Evolutionary conservation across 2,113 vertebrate genomes (phyloP).

Genomic region (Proteles cristata): DNA sequence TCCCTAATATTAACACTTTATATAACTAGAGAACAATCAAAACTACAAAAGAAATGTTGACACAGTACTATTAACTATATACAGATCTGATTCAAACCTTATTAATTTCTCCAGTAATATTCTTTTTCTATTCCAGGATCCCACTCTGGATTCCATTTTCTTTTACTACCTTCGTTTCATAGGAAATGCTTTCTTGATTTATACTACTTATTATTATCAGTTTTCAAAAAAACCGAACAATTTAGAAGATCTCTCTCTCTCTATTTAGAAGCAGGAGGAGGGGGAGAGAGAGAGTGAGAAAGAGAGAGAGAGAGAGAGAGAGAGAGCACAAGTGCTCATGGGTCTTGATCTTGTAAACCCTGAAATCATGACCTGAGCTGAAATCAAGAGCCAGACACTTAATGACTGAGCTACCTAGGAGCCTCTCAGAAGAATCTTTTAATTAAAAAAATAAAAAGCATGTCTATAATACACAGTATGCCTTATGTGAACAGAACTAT

Average conservation of each 20-base stretch:
- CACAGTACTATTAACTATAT: not conserved
- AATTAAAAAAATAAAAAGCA: not conserved
- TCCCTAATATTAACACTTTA: not conserved
- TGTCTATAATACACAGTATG: not conserved
- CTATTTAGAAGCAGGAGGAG: no score
- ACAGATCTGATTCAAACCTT: not conserved
- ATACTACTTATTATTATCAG: not conserved
- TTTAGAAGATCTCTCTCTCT: not conserved
- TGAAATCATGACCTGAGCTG: no score
- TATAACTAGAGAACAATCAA: not conserved
- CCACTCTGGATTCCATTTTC: not conserved
- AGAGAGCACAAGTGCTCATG: accelerated
- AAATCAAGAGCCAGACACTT: no score
- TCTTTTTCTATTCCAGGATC: not conserved
- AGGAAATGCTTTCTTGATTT: slow-evolving; percentile 3
- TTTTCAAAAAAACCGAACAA: slow-evolving; percentile 29
- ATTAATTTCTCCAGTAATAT: not conserved
- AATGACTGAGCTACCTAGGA: no score
- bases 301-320: no score
- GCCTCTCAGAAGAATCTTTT: not conserved
- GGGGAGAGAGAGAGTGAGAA: no score
- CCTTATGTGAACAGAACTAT: not conserved
- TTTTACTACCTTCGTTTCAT: not conserved
- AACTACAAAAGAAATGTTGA: not conserved
- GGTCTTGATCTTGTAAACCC: no score